Conservation (phyloP, 2,113 vertebrate species). For the Sclerurus mexicanus region DNA sequence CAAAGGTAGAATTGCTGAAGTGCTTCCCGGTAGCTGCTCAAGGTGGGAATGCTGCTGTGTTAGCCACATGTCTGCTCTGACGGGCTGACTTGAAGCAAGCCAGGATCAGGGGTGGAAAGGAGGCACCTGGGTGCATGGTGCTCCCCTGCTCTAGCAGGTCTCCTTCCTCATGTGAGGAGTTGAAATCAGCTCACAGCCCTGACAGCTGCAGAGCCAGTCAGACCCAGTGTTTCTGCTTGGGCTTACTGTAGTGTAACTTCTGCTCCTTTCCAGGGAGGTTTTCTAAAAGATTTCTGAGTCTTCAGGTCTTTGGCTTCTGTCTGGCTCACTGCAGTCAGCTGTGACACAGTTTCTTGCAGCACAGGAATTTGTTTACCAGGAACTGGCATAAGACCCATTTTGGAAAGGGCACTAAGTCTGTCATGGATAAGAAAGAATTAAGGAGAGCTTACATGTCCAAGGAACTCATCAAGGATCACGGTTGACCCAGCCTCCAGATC, state of each 20-base stretch:
- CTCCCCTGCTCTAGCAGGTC: neutral
- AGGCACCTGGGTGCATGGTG: neutral
- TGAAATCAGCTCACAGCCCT: neutral
- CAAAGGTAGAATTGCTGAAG: neutral
- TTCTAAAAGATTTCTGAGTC: neutral
- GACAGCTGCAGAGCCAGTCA: neutral
- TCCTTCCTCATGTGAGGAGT: accelerated
- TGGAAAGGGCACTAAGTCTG: neutral
- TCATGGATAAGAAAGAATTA: neutral
- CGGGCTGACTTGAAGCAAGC: neutral
- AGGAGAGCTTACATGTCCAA: neutral
- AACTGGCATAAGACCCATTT: neutral
- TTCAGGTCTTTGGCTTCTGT: neutral
- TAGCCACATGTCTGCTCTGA: neutral
- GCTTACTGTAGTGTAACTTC: neutral
- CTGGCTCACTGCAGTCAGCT: neutral
- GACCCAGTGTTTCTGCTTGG: neutral
- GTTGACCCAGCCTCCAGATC: neutral
- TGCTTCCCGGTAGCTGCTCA: neutral
- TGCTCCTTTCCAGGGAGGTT: neutral
- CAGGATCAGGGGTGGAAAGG: neutral
- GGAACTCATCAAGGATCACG: neutral
- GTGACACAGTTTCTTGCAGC: neutral
- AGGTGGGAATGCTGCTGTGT: neutral
- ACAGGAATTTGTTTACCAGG: neutral